Evolutionary conservation across 1,140 invertebrate genomes (phyloP).

Genomic region (Andricus grossulariae): DNA sequence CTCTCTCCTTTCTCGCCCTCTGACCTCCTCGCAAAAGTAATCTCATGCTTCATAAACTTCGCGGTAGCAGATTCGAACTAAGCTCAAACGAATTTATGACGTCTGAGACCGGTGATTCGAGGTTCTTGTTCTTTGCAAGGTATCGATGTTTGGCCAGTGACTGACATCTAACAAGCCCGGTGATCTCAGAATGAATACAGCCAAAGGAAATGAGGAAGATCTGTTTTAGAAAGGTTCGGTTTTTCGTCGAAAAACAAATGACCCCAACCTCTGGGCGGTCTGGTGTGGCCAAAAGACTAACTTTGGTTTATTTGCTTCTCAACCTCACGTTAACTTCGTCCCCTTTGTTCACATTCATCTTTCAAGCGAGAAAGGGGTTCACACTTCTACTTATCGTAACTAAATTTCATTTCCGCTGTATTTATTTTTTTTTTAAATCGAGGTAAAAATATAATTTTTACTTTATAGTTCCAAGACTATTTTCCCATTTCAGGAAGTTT

Average conservation of each 20-base stretch:
- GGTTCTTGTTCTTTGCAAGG: conserved; percentile 21
- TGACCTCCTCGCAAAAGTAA: conserved; percentile 58
- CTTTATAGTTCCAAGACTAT: background rate
- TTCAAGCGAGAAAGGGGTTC: conserved; percentile 8
- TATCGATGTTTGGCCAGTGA: conserved; percentile 21
- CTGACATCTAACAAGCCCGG: conserved; percentile 17
- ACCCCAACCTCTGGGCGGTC: background rate
- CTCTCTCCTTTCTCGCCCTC: conserved; percentile 18
- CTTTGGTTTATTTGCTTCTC: background rate
- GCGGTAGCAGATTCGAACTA: conserved; percentile 50
- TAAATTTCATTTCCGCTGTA: background rate
- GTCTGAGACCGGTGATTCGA: conserved; percentile 53
- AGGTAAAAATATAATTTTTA: background rate
- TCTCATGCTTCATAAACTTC: conserved; percentile 60
- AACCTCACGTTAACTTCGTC: conserved; percentile 8
- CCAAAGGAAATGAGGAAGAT: conserved; percentile 17
- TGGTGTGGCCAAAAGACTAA: conserved; percentile 20
- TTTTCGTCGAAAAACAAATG: conserved; percentile 24
- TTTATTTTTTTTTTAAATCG: background rate
- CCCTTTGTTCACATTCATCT: conserved; percentile 22
- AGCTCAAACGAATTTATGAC: conserved; percentile 58
- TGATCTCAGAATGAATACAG: conserved; percentile 9
- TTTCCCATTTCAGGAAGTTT: background rate
- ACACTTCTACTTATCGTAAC: conserved; percentile 39
- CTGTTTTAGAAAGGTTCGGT: conserved; percentile 24